Evolutionary conservation across 2,797 vertebrate species (phyloP).

Genomic region (Schizopygopsis malacanthus): DNA sequence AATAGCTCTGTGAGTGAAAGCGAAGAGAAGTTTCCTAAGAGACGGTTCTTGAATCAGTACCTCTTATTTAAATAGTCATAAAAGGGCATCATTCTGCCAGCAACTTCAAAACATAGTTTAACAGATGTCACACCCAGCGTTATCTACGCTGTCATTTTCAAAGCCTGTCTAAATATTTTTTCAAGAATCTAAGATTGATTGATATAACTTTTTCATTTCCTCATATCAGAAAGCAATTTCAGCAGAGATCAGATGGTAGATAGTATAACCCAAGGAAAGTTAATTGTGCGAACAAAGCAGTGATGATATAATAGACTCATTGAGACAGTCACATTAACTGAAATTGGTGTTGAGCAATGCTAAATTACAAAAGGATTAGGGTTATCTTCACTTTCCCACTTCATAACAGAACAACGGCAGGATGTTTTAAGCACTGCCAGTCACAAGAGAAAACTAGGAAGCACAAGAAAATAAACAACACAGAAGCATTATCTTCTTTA

Average conservation of each 20-base stretch:
- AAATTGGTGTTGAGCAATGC: constrained; percentile 41
- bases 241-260: constrained; percentile 48
- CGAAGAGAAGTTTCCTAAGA: background rate
- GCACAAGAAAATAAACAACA: constrained; percentile 14
- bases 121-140: background rate
- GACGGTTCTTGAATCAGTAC: constrained; percentile 16
- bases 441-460: constrained; percentile 45
- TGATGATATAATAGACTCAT: constrained; percentile 47
- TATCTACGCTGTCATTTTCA: constrained; percentile 11
- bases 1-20: constrained; percentile 35
- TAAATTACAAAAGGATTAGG: constrained; percentile 44
- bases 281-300: constrained; percentile 50
- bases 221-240: constrained; percentile 44
- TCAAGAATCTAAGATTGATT: constrained; percentile 35
- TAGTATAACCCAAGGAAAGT: constrained; percentile 46
- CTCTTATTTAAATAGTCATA: constrained; percentile 7
- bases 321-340: constrained; percentile 43
- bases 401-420: constrained; percentile 30
- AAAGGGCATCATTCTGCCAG: background rate
- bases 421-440: constrained; percentile 30
- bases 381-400: constrained; percentile 19
- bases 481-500: constrained; percentile 16
- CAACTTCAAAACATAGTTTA: background rate
- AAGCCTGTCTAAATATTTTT: constrained; percentile 42
- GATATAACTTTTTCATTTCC: constrained; percentile 26